These are phyloP conservation scores for Anthonomus grandis DNA, from an alignment of 1,140 invertebrate species.

Conservation along the genomic window DNA sequence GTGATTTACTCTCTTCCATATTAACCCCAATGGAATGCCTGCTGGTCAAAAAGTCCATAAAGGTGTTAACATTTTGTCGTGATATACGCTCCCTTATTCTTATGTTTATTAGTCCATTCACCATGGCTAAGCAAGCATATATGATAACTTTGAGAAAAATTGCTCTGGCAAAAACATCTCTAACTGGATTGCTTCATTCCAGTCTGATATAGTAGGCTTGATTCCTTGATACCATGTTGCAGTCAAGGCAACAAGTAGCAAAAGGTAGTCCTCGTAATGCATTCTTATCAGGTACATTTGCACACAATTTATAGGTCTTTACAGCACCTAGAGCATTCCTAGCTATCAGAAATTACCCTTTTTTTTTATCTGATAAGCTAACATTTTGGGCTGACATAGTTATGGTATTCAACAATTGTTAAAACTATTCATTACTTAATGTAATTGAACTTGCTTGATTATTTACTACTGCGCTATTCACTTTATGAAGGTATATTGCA, in stretches of 20 bases:
- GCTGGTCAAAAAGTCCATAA: not conserved
- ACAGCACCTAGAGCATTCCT: constrained; percentile 9
- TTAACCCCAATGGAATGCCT: not conserved
- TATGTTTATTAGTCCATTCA: constrained; percentile 7
- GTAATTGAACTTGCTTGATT: too few species aligned
- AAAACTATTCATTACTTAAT: too few species aligned
- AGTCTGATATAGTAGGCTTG: constrained; percentile 6
- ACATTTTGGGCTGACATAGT: too few species aligned
- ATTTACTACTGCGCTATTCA: too few species aligned
- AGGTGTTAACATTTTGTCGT: constrained; percentile 5
- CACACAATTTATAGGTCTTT: constrained; percentile 10
- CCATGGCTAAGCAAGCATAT: constrained; percentile 8
- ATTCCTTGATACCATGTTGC: constrained; percentile 19
- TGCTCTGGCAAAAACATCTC: constrained; percentile 9
- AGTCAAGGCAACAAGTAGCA: constrained; percentile 8
- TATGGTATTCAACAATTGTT: too few species aligned
- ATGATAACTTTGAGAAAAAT: constrained; percentile 11
- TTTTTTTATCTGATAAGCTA: too few species aligned
- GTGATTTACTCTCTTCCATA: not conserved
- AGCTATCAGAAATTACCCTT: constrained; percentile 3
- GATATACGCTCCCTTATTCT: constrained; percentile 6
- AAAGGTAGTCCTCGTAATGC: constrained; percentile 5
- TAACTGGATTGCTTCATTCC: constrained; percentile 8
- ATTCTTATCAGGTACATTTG: constrained; percentile 6
- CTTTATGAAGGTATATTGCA: too few species aligned